Conservation (phyloP, 2,113 vertebrate species). For the Larimichthys polyactis region DNA sequence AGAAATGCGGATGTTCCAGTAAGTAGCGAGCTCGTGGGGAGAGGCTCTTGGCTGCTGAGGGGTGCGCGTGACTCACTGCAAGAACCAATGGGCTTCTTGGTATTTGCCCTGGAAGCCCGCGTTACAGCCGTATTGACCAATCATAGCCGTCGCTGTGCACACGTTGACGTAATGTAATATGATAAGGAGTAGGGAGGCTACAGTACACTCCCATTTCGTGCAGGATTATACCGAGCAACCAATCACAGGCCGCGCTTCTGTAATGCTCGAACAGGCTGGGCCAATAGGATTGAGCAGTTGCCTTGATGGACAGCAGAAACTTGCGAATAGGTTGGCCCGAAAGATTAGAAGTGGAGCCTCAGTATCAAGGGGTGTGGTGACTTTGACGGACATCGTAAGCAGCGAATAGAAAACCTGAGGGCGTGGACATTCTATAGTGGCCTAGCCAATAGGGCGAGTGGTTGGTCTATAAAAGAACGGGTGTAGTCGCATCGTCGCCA, state of each 20-base stretch:
- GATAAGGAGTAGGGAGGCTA: conserved; percentile 36
- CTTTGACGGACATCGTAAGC: conserved; percentile 42
- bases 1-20: conserved; percentile 71
- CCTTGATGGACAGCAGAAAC: conserved; percentile 52
- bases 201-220: conserved; percentile 8
- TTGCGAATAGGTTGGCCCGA: conserved; percentile 58
- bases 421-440: conserved; percentile 39
- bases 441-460: conserved; percentile 73
- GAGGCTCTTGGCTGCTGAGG: conserved; percentile 35
- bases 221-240: conserved; percentile 29
- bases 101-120: conserved; percentile 71
- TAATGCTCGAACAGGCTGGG: not conserved
- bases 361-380: conserved; percentile 48
- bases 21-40: conserved; percentile 39
- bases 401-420: conserved; percentile 62
- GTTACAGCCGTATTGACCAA: conserved; percentile 71
- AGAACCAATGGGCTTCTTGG: conserved; percentile 73
- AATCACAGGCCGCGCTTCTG: conserved; percentile 15
- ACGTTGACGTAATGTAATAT: conserved; percentile 78
- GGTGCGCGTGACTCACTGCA: conserved; percentile 58
- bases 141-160: conserved; percentile 50
- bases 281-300: conserved; percentile 52
- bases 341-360: not conserved
- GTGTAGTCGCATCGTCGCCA: conserved; percentile 81
- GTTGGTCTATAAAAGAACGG: conserved; percentile 80